Percentiles rank a stretch among this genome's conserved stretches.
These are phyloP conservation scores for Lysandra coridon DNA, from an alignment of 2,888 invertebrate species.

Conservation along the genomic window DNA sequence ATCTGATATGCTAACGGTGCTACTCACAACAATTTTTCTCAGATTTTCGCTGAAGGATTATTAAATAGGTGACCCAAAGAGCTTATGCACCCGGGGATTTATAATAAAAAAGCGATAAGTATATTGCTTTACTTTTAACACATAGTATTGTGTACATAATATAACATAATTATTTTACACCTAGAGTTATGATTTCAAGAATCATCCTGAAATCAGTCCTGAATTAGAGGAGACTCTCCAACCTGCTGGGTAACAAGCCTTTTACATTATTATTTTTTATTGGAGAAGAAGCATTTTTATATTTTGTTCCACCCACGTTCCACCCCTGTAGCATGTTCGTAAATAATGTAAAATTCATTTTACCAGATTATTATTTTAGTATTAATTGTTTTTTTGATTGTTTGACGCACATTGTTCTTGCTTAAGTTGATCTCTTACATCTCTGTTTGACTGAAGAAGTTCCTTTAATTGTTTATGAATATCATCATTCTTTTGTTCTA, in stretches of 20 bases:
- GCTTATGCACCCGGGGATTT: no score
- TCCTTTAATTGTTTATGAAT: conserved; percentile 89
- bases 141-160: no score
- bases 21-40: no score
- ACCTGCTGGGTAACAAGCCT: not conserved
- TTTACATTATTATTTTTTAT: not conserved
- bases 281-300: not conserved
- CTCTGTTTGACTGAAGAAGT: conserved; percentile 88
- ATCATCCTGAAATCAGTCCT: not conserved
- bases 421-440: conserved; percentile 85
- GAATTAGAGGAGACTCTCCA: not conserved
- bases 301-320: not conserved
- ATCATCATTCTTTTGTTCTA: conserved; percentile 90
- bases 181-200: no score
- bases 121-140: no score
- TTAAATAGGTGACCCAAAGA: no score
- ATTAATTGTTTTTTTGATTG: conserved; percentile 31
- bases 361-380: not conserved
- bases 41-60: no score
- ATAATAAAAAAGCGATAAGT: no score
- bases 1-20: no score
- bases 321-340: not conserved
- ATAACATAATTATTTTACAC: no score
- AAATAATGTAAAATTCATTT: not conserved
- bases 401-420: conserved; percentile 59